Evolutionary conservation across 2,888 invertebrate species (phyloP).

Genomic region (Cyaniris semiargus): DNA sequence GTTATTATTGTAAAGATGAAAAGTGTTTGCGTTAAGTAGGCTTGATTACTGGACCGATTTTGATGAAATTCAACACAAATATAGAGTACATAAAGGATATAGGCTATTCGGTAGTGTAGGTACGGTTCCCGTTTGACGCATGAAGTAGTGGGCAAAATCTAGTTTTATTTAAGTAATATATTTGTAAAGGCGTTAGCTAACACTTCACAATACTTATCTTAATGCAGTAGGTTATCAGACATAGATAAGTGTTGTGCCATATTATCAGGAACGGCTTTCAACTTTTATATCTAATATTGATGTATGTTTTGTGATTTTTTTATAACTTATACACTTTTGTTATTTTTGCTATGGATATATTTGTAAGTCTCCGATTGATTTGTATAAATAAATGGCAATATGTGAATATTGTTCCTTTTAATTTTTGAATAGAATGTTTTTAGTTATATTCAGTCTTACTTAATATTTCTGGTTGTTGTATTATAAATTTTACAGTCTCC

Average conservation of each 20-base stretch:
- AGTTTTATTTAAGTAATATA: slow-evolving; percentile 46
- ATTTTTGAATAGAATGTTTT: not conserved
- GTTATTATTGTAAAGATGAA: not conserved
- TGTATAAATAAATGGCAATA: slow-evolving; percentile 24
- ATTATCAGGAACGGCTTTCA: slow-evolving; percentile 10
- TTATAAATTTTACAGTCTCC: no score
- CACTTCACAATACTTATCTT: slow-evolving; percentile 69
- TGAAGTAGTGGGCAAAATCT: not conserved
- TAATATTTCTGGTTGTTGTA: not conserved
- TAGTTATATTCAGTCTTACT: not conserved
- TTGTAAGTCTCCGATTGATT: slow-evolving; percentile 25
- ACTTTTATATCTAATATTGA: slow-evolving; percentile 24
- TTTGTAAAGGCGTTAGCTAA: slow-evolving; percentile 60
- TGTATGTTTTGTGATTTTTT: slow-evolving; percentile 15
- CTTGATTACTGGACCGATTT: not conserved
- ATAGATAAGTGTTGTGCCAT: slow-evolving; percentile 74
- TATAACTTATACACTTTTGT: slow-evolving; percentile 26
- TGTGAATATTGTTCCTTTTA: not conserved
- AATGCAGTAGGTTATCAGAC: slow-evolving; percentile 74
- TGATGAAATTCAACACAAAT: not conserved
- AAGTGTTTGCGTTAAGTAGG: not conserved
- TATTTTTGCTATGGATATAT: slow-evolving; percentile 35
- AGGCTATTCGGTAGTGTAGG: not conserved
- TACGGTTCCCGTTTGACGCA: not conserved
- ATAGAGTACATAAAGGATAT: not conserved